Base-by-base conservation (phyloP, 2,797 vertebrate species). In the Tenualosa ilisha region DNA sequence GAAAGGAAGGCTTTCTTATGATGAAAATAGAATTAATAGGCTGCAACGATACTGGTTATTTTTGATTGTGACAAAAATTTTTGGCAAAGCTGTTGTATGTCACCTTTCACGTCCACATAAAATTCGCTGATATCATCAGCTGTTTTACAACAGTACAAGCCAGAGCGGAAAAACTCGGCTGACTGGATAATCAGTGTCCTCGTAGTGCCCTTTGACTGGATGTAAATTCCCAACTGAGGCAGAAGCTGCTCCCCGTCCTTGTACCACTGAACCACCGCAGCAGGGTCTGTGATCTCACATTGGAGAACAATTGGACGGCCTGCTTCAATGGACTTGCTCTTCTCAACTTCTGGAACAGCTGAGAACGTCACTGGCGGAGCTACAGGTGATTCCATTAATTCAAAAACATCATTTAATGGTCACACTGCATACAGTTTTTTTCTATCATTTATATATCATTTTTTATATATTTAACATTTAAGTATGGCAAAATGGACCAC, bases 101-200 rank as follows among this genome's bases (percentile, higher is more conserved):
- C 94, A 99, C 98, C 97, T 94, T 94, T 93, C 90, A 97, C 96
- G 89, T 97, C 96, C 90, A 96, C 92, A 24, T 90, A 94, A 95
- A 97, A 97, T 90, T 92, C 93, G 89, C 94, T 92, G 88, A 92
- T 91, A 91, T 96, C 94, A 85, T 92, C 90, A 81, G 92, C 86
- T 0, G 94, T 91, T 75, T 94, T 93, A 91, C 96, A 97, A 92
- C 92, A 89, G 86, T 96, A 96, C 89, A 92, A 91, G 91, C 95
- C 97, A 4, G 96, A 92, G 65, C 95, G 94, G 87, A 95, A 95
- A 0, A 92, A 89, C 40, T 85, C 91, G 82, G 94, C 93, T 2
- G 92, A 87, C 0, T 85, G 94, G 92, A 96, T 94, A 91, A 95
- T 89, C 92, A 96, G 93, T 68, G 91, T 91, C 86, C 92, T 95